These are phyloP conservation scores for Danio aesculapii DNA, from an alignment of 2,797 vertebrate genomes.

Conservation along the genomic window DNA sequence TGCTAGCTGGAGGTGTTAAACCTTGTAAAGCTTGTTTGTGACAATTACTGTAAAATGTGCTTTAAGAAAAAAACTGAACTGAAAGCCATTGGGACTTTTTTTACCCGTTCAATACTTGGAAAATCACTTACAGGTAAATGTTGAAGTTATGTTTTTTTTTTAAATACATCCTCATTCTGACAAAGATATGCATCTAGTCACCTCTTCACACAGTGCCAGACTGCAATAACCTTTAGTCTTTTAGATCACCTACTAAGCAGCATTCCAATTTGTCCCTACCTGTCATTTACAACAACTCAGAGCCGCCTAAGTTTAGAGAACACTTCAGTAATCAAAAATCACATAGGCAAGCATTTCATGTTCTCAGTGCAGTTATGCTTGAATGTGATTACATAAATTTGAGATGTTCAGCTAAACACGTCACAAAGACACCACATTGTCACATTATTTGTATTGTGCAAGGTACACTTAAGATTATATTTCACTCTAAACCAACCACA, in stretches of 20 bases:
- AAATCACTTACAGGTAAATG: neutral
- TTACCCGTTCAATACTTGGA: neutral
- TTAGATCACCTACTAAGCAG: slow-evolving; percentile 34
- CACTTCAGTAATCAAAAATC: neutral
- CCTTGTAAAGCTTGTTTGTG: neutral
- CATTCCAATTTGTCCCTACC: slow-evolving; percentile 41
- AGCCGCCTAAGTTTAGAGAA: neutral
- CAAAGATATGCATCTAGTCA: neutral
- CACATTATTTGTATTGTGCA: neutral
- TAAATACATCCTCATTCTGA: slow-evolving; percentile 45
- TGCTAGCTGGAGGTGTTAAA: neutral
- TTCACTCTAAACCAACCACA: neutral
- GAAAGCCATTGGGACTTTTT: no score
- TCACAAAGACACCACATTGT: neutral
- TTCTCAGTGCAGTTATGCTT: slow-evolving; percentile 23
- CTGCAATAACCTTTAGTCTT: neutral
- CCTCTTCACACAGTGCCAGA: neutral
- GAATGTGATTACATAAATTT: neutral
- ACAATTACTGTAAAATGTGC: neutral
- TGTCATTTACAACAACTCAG: slow-evolving; percentile 16
- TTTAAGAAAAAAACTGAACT: neutral
- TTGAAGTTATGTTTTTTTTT: slow-evolving; percentile 3
- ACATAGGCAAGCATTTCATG: slow-evolving; percentile 6
- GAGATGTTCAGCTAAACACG: neutral
- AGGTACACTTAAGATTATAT: neutral